phyloP scores from a whole-genome alignment of 2,797 vertebrate genomes.

The Ctenopoma multispine region DNA sequence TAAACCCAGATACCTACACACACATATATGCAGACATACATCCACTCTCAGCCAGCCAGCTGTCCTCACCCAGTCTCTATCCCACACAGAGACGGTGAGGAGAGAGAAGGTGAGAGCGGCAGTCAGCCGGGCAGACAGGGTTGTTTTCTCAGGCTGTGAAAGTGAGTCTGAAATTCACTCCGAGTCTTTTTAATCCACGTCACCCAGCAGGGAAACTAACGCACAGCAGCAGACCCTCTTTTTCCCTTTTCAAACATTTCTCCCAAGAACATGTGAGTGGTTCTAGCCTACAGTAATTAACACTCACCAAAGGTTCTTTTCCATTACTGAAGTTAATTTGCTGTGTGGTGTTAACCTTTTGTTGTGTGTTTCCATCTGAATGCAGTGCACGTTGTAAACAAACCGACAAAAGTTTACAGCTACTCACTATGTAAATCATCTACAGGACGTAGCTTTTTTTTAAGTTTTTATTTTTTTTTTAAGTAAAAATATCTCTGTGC shows the following conservation, averaged over 20 bases:
- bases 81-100: constrained; percentile 44
- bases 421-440: no score
- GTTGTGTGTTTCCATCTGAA: no score
- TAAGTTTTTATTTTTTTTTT: no score
- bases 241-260: constrained; percentile 47
- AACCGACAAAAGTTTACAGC: no score
- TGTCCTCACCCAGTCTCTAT: constrained; percentile 68
- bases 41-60: constrained; percentile 78
- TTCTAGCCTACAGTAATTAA: constrained; percentile 1
- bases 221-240: constrained; percentile 44
- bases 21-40: constrained; percentile 57
- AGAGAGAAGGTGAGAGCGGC: constrained; percentile 71
- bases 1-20: constrained; percentile 71
- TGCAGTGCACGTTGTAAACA: no score
- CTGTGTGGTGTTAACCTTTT: no score
- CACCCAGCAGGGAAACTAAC: constrained; percentile 69
- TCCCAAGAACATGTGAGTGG: constrained; percentile 18
- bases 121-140: constrained; percentile 36
- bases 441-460: no score
- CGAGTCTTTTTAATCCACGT: constrained; percentile 61
- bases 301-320: not conserved
- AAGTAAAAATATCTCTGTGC: no score
- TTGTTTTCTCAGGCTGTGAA: constrained; percentile 77
- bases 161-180: constrained; percentile 61
- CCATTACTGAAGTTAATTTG: not conserved